Base-by-base conservation (phyloP, 2,888 invertebrate species). In the Encarsia formosa region DNA sequence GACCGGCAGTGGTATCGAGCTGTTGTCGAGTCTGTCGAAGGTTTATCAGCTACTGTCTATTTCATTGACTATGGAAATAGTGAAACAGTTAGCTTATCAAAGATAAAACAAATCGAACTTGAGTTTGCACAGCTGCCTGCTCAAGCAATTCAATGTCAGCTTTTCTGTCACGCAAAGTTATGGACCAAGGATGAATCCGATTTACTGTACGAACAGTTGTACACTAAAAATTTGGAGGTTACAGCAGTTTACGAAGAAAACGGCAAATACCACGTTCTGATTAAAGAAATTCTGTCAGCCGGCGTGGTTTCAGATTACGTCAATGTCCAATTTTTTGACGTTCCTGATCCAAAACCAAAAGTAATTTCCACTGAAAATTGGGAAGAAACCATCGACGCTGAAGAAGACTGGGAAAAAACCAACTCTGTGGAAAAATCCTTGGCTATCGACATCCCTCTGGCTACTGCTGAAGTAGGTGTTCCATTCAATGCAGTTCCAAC, bases 1-100 rank as follows among this genome's bases (percentile, higher is more conserved):
- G 87, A 88, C 70, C 78, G 77, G 4, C 83, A 82, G 66, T 88
- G 88, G 88, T 88, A 88, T 65, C 79, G 88, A 48, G 86, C 82
- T 1, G 20, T 61, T 2, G 59, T 73, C 4, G 77, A 78, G 52
- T 78, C 83, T 23, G 50, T 77, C 32, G 75, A 73, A 52, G 78
- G 77, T 37, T 69, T 71, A 1, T 72, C 70, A n/a, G 79, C 77
- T 9, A 78, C 71, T 34, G 79, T 86, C 0, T 77, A 79, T 11
- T 89, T 81, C 64, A 65, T 84, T 0, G 89, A 89, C 69, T 89
- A 88, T 59, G 89, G 88, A 39, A 87, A 88, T 69, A 71, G 74
- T 0, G 88, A 88, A 70, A 70, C 69, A 4, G 68, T 88, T 0
- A 59, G 75, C 1, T 76, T 69, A 54, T 75, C 66, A 9, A 75